Evolutionary conservation across 2,797 vertebrate species (phyloP), one percentile per base, ranked within the genome.

Genomic region (Sylvia borin): DNA sequence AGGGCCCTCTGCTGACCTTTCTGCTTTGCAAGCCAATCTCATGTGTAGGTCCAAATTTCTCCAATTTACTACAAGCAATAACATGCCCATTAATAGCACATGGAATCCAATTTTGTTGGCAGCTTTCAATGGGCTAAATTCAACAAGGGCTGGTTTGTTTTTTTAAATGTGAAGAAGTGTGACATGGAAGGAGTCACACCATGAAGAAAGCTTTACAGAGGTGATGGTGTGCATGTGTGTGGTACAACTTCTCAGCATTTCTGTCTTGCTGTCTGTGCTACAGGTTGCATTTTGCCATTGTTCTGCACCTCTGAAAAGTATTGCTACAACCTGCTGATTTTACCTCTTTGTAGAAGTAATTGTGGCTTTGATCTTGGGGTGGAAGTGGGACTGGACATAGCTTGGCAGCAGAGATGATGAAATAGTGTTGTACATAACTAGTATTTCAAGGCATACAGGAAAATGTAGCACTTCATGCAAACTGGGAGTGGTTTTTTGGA

Each of bases 61-160:
- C 76, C 50, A 11, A 3, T 72, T 31, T 31, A 51, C 72, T 54
- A 54, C 82, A 76, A 95, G 97, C 96, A 97, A 90, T 97, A 97
- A 93, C 45, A 32, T 7, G 51, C 68, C 76, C 40, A n/a, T 13
- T 24, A 47, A 53, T 54, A 43, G 61, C 65, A 7, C 43, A 17
- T 14, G 45, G 80, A 72, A 34, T 61, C 61, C 7, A 2, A 26
- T 51, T 36, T 24, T 42, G 29, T 68, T 76, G 92, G 86, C 77
- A 90, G 83, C 71, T 89, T 78, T 84, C 72, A 34, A 78, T 2
- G 16, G 90, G 74, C 42, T 76, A 32, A 19, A 32, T 61, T 83
- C 57, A 74, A 93, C 72, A 92, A 80, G 88, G 86, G 91, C 61
- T 97, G 81, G 2, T 36, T 75, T 60, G 11, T 1, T 57, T 55